Conservation (phyloP, 2,113 vertebrate genomes). For the Ictidomys tridecemlineatus region DNA sequence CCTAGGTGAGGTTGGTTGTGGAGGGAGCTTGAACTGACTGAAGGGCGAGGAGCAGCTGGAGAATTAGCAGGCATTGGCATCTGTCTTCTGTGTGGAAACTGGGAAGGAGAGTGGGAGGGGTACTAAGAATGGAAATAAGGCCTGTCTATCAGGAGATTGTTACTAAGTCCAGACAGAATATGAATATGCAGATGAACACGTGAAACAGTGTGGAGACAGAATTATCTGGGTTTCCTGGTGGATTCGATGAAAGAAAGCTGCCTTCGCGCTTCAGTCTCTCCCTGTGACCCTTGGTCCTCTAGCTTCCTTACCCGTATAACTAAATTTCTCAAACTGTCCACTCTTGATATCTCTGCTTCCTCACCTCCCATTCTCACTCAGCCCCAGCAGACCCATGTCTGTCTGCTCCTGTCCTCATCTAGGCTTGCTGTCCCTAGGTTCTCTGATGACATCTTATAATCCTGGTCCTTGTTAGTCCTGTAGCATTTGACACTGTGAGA, state of each 20-base stretch:
- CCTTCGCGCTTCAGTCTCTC: neutral
- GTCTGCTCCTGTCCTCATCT: neutral
- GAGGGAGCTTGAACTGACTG: neutral
- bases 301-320: neutral
- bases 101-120: neutral
- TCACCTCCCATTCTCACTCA: neutral
- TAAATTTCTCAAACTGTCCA: neutral
- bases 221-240: neutral
- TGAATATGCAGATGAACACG: neutral
- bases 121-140: neutral
- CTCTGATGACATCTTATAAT: neutral
- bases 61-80: neutral
- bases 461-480: neutral
- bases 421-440: neutral
- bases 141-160: neutral
- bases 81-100: neutral
- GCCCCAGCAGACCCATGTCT: neutral
- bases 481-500: neutral
- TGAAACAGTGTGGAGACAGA: neutral
- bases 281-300: neutral
- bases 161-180: neutral
- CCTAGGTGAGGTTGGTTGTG: rapidly evolving
- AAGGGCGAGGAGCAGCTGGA: neutral
- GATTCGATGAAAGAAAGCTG: neutral
- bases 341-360: neutral